These are phyloP conservation scores for Mechanitis mazaeus DNA, from an alignment of 2,888 invertebrate species.

Conservation along the genomic window DNA sequence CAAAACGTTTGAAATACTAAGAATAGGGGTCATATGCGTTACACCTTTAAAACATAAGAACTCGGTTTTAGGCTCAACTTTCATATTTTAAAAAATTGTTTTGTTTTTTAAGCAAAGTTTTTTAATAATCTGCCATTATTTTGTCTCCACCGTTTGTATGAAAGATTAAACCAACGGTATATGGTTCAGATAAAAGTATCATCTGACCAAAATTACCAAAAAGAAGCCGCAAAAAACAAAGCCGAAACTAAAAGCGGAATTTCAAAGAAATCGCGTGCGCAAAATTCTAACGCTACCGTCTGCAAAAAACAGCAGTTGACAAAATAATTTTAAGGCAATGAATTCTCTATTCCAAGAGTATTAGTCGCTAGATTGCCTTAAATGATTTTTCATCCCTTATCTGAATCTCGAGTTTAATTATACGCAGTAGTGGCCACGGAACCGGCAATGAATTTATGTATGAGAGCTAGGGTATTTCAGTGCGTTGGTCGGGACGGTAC, in stretches of 20 bases:
- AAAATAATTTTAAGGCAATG: slow-evolving; percentile 14
- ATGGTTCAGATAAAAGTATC: slow-evolving; percentile 9
- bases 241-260: slow-evolving; percentile 43
- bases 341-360: slow-evolving; percentile 38
- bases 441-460: slow-evolving; percentile 73
- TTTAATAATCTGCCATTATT: slow-evolving; percentile 6
- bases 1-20: slow-evolving; percentile 24
- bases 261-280: slow-evolving; percentile 55
- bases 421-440: slow-evolving; percentile 55
- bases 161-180: slow-evolving; percentile 14
- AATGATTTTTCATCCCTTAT: slow-evolving; percentile 41
- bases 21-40: slow-evolving; percentile 21
- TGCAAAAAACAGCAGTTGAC: slow-evolving; percentile 43
- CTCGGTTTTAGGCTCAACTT: not conserved
- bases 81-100: not conserved
- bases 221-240: slow-evolving; percentile 44
- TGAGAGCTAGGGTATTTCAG: slow-evolving; percentile 61
- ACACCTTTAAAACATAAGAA: not conserved
- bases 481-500: slow-evolving; percentile 45
- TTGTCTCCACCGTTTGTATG: slow-evolving; percentile 6
- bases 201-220: slow-evolving; percentile 40
- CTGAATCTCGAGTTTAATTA: slow-evolving; percentile 64
- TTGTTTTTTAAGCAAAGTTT: slow-evolving; percentile 4
- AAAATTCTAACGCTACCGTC: slow-evolving; percentile 46
- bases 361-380: slow-evolving; percentile 35